Base-by-base conservation (phyloP, 2,797 vertebrate genomes). In the Alosa sapidissima region DNA sequence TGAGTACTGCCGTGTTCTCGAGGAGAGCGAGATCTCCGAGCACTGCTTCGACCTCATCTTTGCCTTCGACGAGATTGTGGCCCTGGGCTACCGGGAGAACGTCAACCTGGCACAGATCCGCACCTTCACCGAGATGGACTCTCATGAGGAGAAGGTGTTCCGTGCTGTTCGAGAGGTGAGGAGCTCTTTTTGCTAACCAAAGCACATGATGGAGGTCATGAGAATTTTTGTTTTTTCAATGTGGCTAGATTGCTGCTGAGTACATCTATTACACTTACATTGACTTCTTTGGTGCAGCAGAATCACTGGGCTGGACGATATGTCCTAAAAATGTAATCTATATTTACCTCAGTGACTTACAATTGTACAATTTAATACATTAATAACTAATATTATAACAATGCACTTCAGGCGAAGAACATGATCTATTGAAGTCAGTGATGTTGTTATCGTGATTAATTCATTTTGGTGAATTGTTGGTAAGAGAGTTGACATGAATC, bases 91-190 rank as follows among this genome's bases (percentile, higher is more conserved):
- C 93, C 96, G 98, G 13, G 98, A 99, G 93, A 99, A 98, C 0
- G 98, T 99, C 36, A 99, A 99, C 90, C 91, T 99, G 92, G 98
- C 98, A 36, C 98, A 99, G 89, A 99, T 99, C 90, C 96, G 98
- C 87, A 99, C 98, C 88, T 99, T 99, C 93, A 99, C 98, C 0
- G 98, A 99, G 95, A 99, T 99, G 98, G 98, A 99, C 84, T 99
- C 98, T 0, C 98, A 99, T 0, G 98, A 99, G 86, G 98, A 99
- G 85, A 99, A 99, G 91, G 98, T 99, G 88, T 99, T 99, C 96
- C 96, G 98, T 41, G 98, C 98, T 0, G 98, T 99, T 86, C 94
- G 98, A 94, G 98, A 99, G 97, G 98, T 99, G 88, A 95, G 92
- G 1, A 6, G 4, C 11, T 72, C 33, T 52, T 55, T 55, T 55